Base-by-base conservation (phyloP, 2,113 vertebrate genomes). In the Gymnogyps californianus region DNA sequence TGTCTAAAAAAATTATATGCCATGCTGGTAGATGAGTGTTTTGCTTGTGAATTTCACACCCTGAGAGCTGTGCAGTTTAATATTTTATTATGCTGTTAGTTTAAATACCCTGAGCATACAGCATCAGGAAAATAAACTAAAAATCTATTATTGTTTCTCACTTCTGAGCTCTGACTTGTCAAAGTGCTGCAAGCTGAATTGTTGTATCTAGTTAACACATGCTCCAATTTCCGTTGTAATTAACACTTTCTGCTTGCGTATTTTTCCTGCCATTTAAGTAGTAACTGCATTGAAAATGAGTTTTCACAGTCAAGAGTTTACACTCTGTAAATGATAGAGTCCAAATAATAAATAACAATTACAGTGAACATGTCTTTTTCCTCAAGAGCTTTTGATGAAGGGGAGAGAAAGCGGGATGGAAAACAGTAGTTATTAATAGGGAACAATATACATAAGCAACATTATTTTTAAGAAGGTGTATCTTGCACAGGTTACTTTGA, bases 1-100 rank as follows among this genome's bases (percentile, higher is more conserved):
- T 52, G 89, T 97, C 96, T 75, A 72, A 96, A 97, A 97, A 97
- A 93, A 97, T 97, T 86, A 94, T 75, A 83, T 96, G 92, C 87
- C 18, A 0, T 70, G 14, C 77, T 94, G 95, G 92, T 84, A 94
- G 97, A 96, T 96, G 96, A 75, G 84, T 66, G 92, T 91, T 89
- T 91, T 77, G 77, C 93, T 65, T 84, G 94, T 80, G 95, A 72
- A 87, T 96, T 97, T 98, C 96, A 97, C 97, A 97, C 95, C 91
- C 79, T 22, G 95, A 83, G 96, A 96, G 85, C 76, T 92, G 71
- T 71, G 67, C 80, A 18, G 24, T 66, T 98, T 70, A 98, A 98
- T 98, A 97, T 96, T 98, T 97, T 83, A 97, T 95, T 59, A 11
- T 0, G 7, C 85, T 76, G 59, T 96, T 96, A 81, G 92, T 96